Conservation (phyloP, 1,140 invertebrate genomes). For the Reticulitermes speratus region DNA sequence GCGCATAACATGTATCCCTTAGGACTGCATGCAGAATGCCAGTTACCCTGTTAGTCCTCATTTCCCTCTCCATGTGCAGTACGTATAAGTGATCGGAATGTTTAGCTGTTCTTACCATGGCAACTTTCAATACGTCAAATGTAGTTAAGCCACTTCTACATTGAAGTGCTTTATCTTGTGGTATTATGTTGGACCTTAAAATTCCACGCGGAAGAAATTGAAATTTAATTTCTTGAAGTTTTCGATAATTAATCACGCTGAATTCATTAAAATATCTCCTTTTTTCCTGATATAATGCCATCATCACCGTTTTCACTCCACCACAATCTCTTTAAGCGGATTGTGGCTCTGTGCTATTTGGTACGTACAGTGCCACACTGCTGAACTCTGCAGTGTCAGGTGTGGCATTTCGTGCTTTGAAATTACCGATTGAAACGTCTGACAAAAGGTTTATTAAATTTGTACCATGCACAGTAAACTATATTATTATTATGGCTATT, state of each 20-base stretch:
- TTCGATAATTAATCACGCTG: slow-evolving; percentile 1
- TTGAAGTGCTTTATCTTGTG: not conserved
- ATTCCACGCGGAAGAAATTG: not conserved
- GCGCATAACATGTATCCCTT: no score
- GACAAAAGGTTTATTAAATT: not conserved
- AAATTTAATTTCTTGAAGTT: not conserved
- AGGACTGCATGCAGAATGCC: no score
- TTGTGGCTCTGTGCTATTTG: not conserved
- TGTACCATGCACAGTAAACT: no score
- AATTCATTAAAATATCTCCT: not conserved
- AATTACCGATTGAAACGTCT: not conserved
- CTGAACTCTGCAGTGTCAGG: not conserved
- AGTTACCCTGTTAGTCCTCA: no score
- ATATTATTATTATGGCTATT: no score
- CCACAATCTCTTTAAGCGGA: no score
- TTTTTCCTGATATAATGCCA: not conserved
- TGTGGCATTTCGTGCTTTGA: not conserved
- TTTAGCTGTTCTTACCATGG: not conserved
- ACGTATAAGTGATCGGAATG: no score
- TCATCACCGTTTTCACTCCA: not conserved
- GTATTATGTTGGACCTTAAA: not conserved
- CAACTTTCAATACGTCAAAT: not conserved
- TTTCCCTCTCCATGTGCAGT: no score
- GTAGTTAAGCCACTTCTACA: not conserved
- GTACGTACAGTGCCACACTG: not conserved